Conservation (phyloP, 2,113 vertebrate genomes). For the western clawed frog (Xenopus tropicalis) region DNA sequence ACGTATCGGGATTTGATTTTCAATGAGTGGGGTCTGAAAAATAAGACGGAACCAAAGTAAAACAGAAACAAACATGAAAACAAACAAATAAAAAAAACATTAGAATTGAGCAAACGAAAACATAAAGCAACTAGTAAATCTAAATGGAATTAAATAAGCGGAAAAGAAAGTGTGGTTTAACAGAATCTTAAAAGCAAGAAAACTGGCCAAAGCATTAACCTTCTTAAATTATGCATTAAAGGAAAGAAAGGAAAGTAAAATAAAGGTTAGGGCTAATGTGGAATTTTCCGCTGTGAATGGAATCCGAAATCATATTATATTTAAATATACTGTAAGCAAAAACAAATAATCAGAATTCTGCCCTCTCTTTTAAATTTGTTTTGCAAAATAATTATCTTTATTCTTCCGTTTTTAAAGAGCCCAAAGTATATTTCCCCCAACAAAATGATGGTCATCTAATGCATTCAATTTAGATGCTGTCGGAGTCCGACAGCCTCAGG, state of each 20-base stretch:
- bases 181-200: neutral
- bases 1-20: constrained; percentile 77
- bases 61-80: constrained; percentile 49
- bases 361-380: no score
- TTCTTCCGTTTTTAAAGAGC: no score
- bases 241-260: constrained; percentile 1
- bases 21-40: constrained; percentile 89
- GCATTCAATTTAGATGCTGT: no score
- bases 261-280: constrained; percentile 7
- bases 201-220: constrained; percentile 4
- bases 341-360: no score
- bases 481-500: no score
- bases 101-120: constrained; percentile 28
- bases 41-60: constrained; percentile 71
- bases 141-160: neutral
- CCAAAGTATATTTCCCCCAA: no score
- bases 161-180: constrained; percentile 1
- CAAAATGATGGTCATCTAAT: no score
- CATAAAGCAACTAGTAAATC: constrained; percentile 14
- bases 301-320: neutral
- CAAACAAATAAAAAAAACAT: constrained; percentile 19
- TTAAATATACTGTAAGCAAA: neutral
- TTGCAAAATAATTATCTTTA: no score
- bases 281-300: neutral
- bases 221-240: constrained; percentile 14